Percentiles rank a stretch among this genome's conserved stretches.
phyloP scores from a whole-genome alignment of 1,140 invertebrate species.

The Drosophila murphyi region DNA sequence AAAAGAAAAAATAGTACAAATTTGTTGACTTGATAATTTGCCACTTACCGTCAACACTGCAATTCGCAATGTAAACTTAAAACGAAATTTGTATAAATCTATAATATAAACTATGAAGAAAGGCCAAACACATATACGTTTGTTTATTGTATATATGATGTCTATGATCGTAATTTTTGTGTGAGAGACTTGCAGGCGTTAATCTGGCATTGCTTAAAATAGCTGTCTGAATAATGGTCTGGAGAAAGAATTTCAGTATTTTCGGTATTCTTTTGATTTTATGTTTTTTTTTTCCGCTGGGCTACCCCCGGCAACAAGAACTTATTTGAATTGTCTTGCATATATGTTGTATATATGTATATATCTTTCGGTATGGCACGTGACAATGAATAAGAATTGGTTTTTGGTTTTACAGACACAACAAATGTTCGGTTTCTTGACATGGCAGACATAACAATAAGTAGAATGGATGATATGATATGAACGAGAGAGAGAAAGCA shows the following conservation, averaged over 20 bases:
- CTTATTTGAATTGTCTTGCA: conserved; percentile 55
- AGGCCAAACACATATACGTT: neutral
- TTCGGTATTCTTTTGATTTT: neutral
- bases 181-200: conserved; percentile 20
- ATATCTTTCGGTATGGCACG: conserved; percentile 51
- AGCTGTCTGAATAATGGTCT: conserved; percentile 38
- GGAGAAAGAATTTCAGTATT: conserved; percentile 24
- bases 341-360: neutral
- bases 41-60: conserved; percentile 80
- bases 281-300: conserved; percentile 33
- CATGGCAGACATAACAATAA: conserved; percentile 37
- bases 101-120: conserved; percentile 25
- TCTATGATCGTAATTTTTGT: neutral
- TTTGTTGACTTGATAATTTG: conserved; percentile 50
- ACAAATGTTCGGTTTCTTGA: conserved; percentile 34
- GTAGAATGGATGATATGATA: conserved; percentile 25
- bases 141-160: neutral
- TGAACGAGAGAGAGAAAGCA: neutral
- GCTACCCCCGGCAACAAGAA: conserved; percentile 76
- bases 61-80: conserved; percentile 80
- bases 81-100: conserved; percentile 35
- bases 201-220: conserved; percentile 37
- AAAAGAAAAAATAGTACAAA: conserved; percentile 31
- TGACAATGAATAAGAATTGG: conserved; percentile 51
- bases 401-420: conserved; percentile 44